Evolutionary conservation across 2,888 invertebrate species (phyloP).

Genomic region (Polymixis lichenea): DNA sequence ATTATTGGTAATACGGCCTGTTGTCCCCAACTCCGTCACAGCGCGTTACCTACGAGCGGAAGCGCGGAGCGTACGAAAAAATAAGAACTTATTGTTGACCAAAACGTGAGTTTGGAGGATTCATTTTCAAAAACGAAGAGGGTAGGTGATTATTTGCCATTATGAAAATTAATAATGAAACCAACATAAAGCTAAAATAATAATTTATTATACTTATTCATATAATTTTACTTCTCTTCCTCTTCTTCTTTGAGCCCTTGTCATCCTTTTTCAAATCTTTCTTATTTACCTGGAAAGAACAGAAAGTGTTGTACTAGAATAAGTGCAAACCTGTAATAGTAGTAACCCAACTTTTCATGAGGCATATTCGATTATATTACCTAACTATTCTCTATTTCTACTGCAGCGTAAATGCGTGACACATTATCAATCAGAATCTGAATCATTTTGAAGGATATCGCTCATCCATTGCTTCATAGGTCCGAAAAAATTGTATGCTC

Average conservation of each 20-base stretch:
- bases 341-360: background rate
- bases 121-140: background rate
- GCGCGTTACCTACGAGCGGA: too few species aligned
- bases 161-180: constrained; percentile 11
- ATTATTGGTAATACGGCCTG: background rate
- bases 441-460: too few species aligned
- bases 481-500: too few species aligned
- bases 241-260: constrained; percentile 79
- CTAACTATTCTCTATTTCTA: background rate
- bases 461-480: too few species aligned
- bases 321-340: background rate
- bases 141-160: background rate
- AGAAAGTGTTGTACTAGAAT: background rate
- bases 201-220: constrained; percentile 40
- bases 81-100: background rate
- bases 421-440: too few species aligned
- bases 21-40: too few species aligned
- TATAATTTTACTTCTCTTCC: constrained; percentile 58
- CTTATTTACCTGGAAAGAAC: constrained; percentile 83
- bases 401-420: too few species aligned
- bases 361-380: background rate
- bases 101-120: background rate
- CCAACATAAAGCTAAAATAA: background rate
- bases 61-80: too few species aligned
- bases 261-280: constrained; percentile 83